Evolutionary conservation across 2,888 invertebrate species (phyloP).

Genomic region (Cephus spinipes): DNA sequence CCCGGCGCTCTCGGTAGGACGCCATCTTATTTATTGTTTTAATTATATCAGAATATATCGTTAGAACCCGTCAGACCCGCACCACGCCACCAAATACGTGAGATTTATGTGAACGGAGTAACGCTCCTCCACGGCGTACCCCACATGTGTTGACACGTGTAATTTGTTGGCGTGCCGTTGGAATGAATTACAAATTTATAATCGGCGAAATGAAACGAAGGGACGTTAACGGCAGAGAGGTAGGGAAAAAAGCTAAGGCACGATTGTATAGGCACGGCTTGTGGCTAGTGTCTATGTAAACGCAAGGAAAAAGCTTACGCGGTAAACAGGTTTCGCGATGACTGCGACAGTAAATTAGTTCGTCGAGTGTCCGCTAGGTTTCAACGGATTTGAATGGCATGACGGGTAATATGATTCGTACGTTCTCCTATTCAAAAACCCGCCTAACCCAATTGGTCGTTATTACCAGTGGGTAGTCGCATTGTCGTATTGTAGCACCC

Average conservation of each 20-base stretch:
- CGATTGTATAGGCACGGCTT: neutral
- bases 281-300: slow-evolving; percentile 10
- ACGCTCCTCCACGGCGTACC: slow-evolving; percentile 20
- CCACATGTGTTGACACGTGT: slow-evolving; percentile 48
- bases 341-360: no score
- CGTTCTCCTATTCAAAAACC: slow-evolving; percentile 33
- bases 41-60: slow-evolving; percentile 67
- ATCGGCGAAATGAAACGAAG: slow-evolving; percentile 22
- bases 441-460: slow-evolving; percentile 47
- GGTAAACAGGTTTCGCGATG: no score
- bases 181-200: slow-evolving; percentile 59
- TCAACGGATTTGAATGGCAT: no score
- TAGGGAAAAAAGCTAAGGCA: no score
- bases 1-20: slow-evolving; percentile 64
- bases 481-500: slow-evolving; percentile 40
- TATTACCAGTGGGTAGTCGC: slow-evolving; percentile 49
- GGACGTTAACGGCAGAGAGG: neutral
- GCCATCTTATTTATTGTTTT: slow-evolving; percentile 68
- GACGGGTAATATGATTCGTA: no score
- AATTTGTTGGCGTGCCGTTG: slow-evolving; percentile 52
- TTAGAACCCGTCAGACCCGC: slow-evolving; percentile 62
- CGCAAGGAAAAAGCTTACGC: neutral
- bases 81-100: slow-evolving; percentile 62
- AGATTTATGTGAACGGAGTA: slow-evolving; percentile 56
- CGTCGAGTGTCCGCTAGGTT: no score